Conservation (phyloP, 2,888 invertebrate genomes). For the Hanleya hanleyi region DNA sequence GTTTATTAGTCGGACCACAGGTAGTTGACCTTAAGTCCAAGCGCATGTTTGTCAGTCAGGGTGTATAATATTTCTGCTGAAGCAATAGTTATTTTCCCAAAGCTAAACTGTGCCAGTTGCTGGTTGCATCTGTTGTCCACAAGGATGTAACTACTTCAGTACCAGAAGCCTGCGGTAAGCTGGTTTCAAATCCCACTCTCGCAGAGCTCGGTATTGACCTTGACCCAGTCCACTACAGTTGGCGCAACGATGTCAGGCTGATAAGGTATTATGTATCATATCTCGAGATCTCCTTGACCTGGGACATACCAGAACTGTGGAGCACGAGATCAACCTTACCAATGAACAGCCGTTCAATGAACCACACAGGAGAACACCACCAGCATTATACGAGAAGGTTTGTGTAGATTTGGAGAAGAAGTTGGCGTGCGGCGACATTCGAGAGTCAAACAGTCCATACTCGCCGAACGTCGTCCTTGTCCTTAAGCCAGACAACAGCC, state of each 20-base stretch:
- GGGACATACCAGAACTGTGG: neutral
- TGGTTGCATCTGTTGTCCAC: neutral
- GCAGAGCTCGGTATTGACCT: too few relatives aligned
- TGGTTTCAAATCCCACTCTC: too few relatives aligned
- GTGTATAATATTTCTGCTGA: neutral
- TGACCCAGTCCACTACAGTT: too few relatives aligned
- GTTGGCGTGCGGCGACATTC: neutral
- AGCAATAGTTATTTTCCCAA: neutral
- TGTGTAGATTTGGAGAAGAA: neutral
- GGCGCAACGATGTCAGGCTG: too few relatives aligned
- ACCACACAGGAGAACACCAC: neutral
- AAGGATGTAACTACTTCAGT: neutral
- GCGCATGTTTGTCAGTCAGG: neutral
- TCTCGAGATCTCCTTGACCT: neutral
- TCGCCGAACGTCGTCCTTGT: neutral
- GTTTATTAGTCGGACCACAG: neutral
- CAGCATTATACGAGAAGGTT: neutral
- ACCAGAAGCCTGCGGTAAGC: neutral
- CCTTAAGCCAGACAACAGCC: neutral
- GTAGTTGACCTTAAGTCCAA: neutral
- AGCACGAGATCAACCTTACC: neutral
- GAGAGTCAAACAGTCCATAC: neutral
- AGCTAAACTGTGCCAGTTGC: neutral
- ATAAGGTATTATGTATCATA: too few relatives aligned
- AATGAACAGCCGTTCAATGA: neutral